Conservation (phyloP, 2,888 invertebrate species). For the Notodromas monacha region DNA sequence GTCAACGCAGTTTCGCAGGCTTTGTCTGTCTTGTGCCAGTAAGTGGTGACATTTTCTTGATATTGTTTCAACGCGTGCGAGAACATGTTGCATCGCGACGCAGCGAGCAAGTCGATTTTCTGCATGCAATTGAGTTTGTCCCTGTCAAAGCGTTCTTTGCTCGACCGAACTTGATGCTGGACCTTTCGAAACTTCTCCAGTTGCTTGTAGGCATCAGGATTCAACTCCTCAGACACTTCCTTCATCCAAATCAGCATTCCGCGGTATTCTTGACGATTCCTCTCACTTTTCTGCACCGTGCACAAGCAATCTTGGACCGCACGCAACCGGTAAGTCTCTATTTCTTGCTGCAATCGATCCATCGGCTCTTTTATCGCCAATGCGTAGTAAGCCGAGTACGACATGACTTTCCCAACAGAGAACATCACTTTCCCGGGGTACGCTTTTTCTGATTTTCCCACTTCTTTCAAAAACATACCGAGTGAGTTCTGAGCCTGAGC, state of each 20-base stretch:
- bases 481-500: constrained; percentile 83
- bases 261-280: constrained; percentile 71
- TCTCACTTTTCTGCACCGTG: constrained; percentile 78
- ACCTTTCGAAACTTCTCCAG: constrained; percentile 77
- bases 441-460: constrained; percentile 54
- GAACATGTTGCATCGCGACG: constrained; percentile 92
- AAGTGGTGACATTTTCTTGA: constrained; percentile 46
- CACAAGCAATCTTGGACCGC: constrained; percentile 71
- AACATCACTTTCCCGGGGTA: constrained; percentile 53
- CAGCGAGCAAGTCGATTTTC: constrained; percentile 89
- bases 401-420: constrained; percentile 47
- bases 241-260: constrained; percentile 78
- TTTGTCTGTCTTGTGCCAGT: constrained; percentile 58
- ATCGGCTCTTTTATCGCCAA: constrained; percentile 54
- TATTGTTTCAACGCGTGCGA: constrained; percentile 77
- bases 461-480: constrained; percentile 71
- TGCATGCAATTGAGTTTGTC: constrained; percentile 77
- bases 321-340: constrained; percentile 80
- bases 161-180: constrained; percentile 23
- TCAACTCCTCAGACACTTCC: constrained; percentile 66
- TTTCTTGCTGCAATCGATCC: constrained; percentile 39
- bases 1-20: too few species aligned
- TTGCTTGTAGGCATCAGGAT: constrained; percentile 83
- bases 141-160: constrained; percentile 65
- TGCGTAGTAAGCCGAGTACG: constrained; percentile 66